Base-by-base conservation (phyloP, 2,797 vertebrate species). In the Acestrorhynchus altus region DNA sequence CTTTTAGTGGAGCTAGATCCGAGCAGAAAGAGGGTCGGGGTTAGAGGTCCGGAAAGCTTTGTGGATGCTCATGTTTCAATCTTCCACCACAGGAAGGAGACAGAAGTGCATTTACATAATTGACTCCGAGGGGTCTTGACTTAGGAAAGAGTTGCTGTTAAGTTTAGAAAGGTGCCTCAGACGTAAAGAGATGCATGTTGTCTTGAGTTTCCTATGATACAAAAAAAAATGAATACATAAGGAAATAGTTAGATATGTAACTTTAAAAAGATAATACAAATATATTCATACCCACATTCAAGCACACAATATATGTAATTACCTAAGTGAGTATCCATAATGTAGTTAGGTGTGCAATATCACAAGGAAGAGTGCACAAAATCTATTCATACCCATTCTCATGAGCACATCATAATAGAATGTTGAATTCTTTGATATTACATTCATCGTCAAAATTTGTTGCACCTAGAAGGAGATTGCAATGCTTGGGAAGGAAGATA, bases 91-190 rank as follows among this genome's bases (percentile, higher is more conserved):
- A 84, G 84, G 79, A 90, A 87, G 85, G 24, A 44, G 80, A 39
- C 79, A 78, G 83, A 82, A 80, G 84, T 81, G 52, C 68, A 92
- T 95, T 97, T 94, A 98, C 96, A 98, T 98, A 88, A 88, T 98
- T 94, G 90, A 93, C 89, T 86, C 80, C 76, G 79, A 77, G 73
- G 44, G 46, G 44, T 54, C 51, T 81, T 47, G 67, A 83, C 59
- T 77, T 4, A 67, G 59, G 46, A 83, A 11, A 72, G 59, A 69
- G 74, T 56, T 1, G 11, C 46, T 81, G 7, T 60, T 78, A 88
- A 89, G 87, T 82, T 92, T 87, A 79, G 82, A 76, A 84, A 72
- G 18, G 89, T 83, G 94, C 93, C 93, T 95, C 87, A 87, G 86
- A 11, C 84, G 81, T 86, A 85, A 77, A 89, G 75, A 77, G 86